Percentiles rank a stretch among this genome's conserved stretches.
phyloP scores from a whole-genome alignment of 2,113 vertebrate genomes.

The Oreochromis tanganicae region DNA sequence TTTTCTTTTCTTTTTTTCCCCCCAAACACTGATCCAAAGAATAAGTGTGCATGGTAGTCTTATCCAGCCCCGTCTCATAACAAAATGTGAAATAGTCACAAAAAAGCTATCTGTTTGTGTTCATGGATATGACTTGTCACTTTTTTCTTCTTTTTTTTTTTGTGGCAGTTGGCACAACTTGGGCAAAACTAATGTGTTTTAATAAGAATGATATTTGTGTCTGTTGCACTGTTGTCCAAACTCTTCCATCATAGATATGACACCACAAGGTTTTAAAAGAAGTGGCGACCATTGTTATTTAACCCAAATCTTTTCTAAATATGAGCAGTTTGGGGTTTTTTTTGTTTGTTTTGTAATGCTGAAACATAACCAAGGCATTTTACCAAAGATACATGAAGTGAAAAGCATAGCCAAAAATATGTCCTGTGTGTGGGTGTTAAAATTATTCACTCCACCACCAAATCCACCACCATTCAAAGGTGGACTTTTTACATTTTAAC shows the following conservation, averaged over 20 bases:
- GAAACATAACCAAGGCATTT: neutral
- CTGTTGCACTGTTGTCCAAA: neutral
- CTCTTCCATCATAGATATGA: neutral
- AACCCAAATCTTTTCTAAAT: neutral
- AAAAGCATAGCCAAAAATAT: neutral
- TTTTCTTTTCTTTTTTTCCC: neutral
- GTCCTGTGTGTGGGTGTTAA: neutral
- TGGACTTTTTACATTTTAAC: neutral
- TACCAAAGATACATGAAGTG: neutral
- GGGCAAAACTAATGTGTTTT: neutral
- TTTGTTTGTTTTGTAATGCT: neutral
- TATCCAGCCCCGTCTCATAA: neutral
- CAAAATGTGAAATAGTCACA: neutral
- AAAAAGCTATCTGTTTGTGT: neutral
- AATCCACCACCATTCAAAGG: neutral
- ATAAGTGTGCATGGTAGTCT: conserved; percentile 6
- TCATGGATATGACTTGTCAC: neutral
- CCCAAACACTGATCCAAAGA: neutral
- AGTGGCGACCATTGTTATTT: neutral
- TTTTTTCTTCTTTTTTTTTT: neutral
- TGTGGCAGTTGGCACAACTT: neutral
- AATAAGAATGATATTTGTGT: neutral
- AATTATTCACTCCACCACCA: neutral
- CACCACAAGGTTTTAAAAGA: neutral
- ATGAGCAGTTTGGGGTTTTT: rapidly evolving